phyloP scores from a whole-genome alignment of 2,888 invertebrate genomes.

The Mythimna lalbum region DNA sequence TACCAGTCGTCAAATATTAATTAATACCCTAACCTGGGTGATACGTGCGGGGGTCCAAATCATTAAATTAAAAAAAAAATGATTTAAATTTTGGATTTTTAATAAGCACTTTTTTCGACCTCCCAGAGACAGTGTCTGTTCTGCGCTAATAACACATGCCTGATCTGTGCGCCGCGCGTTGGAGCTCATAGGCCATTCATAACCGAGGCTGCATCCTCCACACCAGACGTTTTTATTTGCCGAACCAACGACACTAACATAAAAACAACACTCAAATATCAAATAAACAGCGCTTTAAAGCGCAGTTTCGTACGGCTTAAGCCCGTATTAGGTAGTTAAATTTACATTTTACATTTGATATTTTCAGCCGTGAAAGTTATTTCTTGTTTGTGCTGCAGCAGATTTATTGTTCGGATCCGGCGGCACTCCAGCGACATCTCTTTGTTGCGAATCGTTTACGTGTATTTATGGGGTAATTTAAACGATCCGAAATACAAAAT shows the following conservation, averaged over 20 bases:
- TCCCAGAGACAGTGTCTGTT: slow-evolving; percentile 49
- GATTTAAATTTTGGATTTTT: not conserved
- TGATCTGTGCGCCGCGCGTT: slow-evolving; percentile 71
- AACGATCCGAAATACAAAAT: slow-evolving; percentile 81
- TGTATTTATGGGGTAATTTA: slow-evolving; percentile 87
- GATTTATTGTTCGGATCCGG: slow-evolving; percentile 82
- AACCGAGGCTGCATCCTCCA: slow-evolving; percentile 76
- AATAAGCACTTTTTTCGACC: not conserved
- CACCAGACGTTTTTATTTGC: slow-evolving; percentile 89
- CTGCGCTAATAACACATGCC: slow-evolving; percentile 62
- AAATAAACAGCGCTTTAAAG: slow-evolving; percentile 87
- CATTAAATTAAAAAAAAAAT: too few species aligned
- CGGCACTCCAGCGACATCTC: slow-evolving; percentile 77
- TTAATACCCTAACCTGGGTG: not conserved
- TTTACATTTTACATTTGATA: slow-evolving; percentile 90
- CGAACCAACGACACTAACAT: slow-evolving; percentile 82
- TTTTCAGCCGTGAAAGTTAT: slow-evolving; percentile 88
- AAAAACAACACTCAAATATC: slow-evolving; percentile 88
- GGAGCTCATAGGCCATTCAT: slow-evolving; percentile 87
- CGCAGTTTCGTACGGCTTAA: slow-evolving; percentile 82
- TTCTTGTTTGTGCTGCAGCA: slow-evolving; percentile 78
- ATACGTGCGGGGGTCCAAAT: not conserved
- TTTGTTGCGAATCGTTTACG: slow-evolving; percentile 84
- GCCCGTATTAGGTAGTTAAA: slow-evolving; percentile 89
- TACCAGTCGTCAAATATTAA: not conserved